Conservation (phyloP, 2,113 vertebrate species). For the Aleadryas rufinucha region DNA sequence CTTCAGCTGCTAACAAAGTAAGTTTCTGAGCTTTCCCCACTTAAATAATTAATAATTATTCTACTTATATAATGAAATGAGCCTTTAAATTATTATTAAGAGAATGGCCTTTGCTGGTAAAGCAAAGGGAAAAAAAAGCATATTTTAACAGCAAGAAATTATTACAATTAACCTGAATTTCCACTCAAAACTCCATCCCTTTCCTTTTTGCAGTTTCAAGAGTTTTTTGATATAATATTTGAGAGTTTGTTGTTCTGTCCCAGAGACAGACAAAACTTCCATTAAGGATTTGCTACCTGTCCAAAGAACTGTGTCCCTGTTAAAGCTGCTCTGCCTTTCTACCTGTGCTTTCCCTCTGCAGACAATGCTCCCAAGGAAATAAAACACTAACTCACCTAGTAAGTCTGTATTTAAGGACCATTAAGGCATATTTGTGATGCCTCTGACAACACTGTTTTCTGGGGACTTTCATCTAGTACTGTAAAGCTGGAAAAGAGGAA, state of each 20-base stretch:
- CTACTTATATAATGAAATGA: not conserved
- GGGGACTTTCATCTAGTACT: not conserved
- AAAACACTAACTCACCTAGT: not conserved
- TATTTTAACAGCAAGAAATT: not conserved
- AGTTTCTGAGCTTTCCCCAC: not conserved
- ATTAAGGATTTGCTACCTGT: not conserved
- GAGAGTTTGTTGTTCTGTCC: not conserved
- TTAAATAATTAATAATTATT: not conserved
- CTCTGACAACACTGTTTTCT: not conserved
- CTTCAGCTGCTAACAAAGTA: not conserved
- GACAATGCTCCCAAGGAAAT: not conserved
- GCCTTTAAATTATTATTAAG: not conserved
- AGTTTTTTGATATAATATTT: not conserved
- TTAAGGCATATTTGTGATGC: not conserved
- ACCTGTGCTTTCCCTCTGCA: not conserved
- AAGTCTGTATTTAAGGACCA: not conserved
- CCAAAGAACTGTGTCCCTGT: not conserved
- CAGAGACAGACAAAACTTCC: not conserved
- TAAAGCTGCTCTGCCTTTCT: not conserved
- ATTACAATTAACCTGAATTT: not conserved
- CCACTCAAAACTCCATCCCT: not conserved
- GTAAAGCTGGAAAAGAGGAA: not conserved
- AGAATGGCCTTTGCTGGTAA: not conserved
- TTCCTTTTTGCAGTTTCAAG: not conserved
- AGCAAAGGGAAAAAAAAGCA: not conserved